phyloP scores from a whole-genome alignment of 2,797 vertebrate genomes.

The Enteromius anoplus region DNA sequence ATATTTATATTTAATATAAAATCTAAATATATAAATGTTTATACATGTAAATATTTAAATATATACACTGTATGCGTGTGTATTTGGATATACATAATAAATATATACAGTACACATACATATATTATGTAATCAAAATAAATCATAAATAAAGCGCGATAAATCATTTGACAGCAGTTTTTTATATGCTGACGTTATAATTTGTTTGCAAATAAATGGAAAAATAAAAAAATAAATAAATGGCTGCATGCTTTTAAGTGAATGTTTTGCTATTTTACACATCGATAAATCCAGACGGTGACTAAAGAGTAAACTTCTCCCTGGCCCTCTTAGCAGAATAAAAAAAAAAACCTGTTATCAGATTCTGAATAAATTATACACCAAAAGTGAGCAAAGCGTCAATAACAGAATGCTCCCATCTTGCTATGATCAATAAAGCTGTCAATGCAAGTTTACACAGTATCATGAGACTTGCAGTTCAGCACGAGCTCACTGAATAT shows the following conservation, averaged over 20 bases:
- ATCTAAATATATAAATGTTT: too few relatives aligned
- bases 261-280: neutral
- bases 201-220: too few relatives aligned
- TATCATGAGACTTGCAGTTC: slow-evolving; percentile 1
- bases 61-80: too few relatives aligned
- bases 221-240: too few relatives aligned
- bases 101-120: too few relatives aligned
- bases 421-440: slow-evolving; percentile 30
- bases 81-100: too few relatives aligned
- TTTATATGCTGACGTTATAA: neutral
- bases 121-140: too few relatives aligned
- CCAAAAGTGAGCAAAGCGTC: neutral
- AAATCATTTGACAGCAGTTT: neutral
- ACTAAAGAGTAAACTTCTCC: slow-evolving; percentile 6
- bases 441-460: slow-evolving; percentile 33
- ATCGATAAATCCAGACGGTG: slow-evolving; percentile 5
- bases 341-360: neutral
- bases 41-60: too few relatives aligned
- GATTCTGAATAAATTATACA: slow-evolving; percentile 33
- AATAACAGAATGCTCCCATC: slow-evolving; percentile 14
- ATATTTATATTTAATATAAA: too few relatives aligned
- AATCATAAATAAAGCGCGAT: too few relatives aligned
- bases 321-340: neutral
- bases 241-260: neutral
- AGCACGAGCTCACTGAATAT: neutral